These are phyloP conservation scores for Phoenicopterus ruber DNA, from an alignment of 2,113 vertebrate genomes.

Conservation along the genomic window DNA sequence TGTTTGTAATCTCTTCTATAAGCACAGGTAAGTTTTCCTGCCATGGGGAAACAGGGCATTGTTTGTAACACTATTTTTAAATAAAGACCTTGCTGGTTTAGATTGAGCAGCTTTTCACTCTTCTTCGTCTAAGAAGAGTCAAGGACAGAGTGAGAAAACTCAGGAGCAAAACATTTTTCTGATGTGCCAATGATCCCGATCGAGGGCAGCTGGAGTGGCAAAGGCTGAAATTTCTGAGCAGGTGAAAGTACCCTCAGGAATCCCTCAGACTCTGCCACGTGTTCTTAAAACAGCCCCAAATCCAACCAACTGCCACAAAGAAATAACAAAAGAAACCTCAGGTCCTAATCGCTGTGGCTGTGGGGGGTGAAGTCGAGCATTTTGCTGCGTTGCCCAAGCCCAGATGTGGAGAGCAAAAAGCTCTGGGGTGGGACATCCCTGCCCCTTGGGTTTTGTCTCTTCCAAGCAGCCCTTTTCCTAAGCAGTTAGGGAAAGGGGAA, in stretches of 20 bases:
- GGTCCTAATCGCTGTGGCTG: not conserved
- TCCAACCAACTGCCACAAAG: not conserved
- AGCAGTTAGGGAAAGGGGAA: not conserved
- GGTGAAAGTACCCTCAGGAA: not conserved
- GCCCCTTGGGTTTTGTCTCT: not conserved
- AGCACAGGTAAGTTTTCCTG: constrained; percentile 20
- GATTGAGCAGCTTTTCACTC: not conserved
- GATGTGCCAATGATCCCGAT: not conserved
- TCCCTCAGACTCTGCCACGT: not conserved
- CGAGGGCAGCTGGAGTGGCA: not conserved
- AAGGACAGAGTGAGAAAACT: not conserved
- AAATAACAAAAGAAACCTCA: constrained; percentile 24
- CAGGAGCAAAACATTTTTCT: not conserved
- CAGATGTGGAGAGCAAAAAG: not conserved
- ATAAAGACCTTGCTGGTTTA: not conserved
- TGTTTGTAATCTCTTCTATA: not conserved
- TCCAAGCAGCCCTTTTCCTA: not conserved
- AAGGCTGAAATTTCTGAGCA: not conserved
- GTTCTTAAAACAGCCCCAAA: not conserved
- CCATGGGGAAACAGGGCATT: not conserved
- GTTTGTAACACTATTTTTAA: not conserved
- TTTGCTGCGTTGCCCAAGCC: not conserved
- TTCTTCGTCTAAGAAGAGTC: not conserved
- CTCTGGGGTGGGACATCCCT: not conserved
- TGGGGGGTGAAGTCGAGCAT: not conserved